Conservation (phyloP, 2,113 vertebrate genomes). For the Daphoenositta chrysoptera region DNA sequence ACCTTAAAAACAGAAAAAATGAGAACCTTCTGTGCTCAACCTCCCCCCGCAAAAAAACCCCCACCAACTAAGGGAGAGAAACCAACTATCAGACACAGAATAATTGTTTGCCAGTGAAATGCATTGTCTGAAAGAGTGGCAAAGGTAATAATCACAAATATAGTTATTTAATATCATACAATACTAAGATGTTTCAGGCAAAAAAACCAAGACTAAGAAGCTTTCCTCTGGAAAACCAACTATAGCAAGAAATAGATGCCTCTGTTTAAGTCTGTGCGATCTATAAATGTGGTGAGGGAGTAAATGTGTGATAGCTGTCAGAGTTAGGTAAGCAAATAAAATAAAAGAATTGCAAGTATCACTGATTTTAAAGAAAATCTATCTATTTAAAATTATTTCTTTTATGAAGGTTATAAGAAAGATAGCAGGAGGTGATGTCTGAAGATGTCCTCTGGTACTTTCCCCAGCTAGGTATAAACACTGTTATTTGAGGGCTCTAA, state of each 20-base stretch:
- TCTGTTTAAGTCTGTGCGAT: accelerated
- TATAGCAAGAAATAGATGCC: neutral
- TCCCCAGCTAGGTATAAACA: neutral
- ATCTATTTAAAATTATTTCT: neutral
- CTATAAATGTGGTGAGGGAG: neutral
- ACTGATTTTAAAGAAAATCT: neutral
- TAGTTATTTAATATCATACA: neutral
- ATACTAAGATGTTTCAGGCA: neutral
- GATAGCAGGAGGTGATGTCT: neutral
- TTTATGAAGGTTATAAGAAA: neutral
- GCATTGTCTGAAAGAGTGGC: neutral
- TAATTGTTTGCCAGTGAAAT: neutral
- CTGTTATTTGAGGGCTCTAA: neutral
- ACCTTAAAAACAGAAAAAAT: neutral
- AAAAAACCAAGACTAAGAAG: neutral
- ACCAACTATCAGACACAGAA: neutral
- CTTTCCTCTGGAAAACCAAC: neutral
- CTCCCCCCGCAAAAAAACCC: too few relatives aligned
- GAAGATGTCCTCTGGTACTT: neutral
- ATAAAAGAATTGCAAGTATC: neutral
- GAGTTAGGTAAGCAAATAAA: neutral
- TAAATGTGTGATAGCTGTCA: neutral
- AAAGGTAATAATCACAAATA: neutral
- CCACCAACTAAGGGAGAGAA: neutral
- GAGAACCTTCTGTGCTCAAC: neutral